phyloP scores from a whole-genome alignment of 1,140 invertebrate genomes.

The Macrocentrus cingulum region DNA sequence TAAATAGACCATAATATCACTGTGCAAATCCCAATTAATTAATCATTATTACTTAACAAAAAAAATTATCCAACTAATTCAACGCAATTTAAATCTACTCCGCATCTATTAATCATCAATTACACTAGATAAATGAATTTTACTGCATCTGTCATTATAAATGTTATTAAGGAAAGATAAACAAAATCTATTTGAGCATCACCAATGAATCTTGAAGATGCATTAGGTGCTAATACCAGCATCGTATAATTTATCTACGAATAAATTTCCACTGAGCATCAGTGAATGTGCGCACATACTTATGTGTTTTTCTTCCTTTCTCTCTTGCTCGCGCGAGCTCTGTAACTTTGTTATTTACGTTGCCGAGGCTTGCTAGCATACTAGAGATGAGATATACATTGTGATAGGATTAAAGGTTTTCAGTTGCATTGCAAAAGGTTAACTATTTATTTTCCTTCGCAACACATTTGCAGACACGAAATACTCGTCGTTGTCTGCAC shows the following conservation, averaged over 20 bases:
- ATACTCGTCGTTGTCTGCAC: background rate
- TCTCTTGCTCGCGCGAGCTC: background rate
- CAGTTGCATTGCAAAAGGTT: constrained; percentile 29
- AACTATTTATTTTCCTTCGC: constrained; percentile 21
- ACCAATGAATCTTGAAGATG: background rate
- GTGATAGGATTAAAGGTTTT: constrained; percentile 2
- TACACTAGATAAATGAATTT: too few relatives aligned
- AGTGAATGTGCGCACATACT: background rate
- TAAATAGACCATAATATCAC: too few relatives aligned
- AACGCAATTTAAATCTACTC: too few relatives aligned
- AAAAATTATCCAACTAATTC: too few relatives aligned
- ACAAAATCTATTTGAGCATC: background rate
- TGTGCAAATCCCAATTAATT: too few relatives aligned
- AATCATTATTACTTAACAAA: too few relatives aligned
- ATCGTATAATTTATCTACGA: background rate
- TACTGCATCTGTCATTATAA: too few relatives aligned
- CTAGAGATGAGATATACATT: constrained; percentile 17
- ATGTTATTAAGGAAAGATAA: too few relatives aligned
- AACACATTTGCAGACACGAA: background rate
- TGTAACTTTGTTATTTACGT: constrained; percentile 11
- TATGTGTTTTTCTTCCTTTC: constrained; percentile 4
- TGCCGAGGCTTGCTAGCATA: constrained; percentile 13
- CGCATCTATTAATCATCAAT: too few relatives aligned
- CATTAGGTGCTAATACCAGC: background rate
- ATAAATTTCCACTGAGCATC: constrained; percentile 1